Conservation (phyloP, 2,113 vertebrate species). For the Notothenia rossii region DNA sequence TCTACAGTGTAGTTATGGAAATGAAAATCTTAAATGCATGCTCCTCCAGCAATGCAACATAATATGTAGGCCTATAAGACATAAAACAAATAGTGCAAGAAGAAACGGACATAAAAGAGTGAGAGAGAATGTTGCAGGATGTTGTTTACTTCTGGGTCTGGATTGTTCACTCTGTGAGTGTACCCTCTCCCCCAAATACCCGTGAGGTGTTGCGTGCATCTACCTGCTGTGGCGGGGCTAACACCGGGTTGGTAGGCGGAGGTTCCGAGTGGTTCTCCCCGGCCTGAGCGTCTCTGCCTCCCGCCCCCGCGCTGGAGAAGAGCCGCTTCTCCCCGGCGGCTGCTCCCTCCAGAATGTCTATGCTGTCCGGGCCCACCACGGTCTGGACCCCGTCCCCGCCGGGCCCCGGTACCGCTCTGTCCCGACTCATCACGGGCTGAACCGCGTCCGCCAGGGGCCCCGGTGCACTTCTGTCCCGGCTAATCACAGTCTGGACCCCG, state of each 20-base stretch:
- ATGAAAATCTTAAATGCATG: too few relatives aligned
- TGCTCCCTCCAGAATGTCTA: conserved; percentile 76
- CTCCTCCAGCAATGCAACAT: too few relatives aligned
- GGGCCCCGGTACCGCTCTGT: conserved; percentile 76
- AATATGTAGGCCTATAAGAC: too few relatives aligned
- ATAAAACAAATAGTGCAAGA: too few relatives aligned
- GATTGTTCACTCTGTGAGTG: too few relatives aligned
- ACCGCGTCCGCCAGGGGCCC: conserved; percentile 61
- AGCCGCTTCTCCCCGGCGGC: conserved; percentile 82
- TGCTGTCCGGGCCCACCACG: conserved; percentile 81
- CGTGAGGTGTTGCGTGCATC: not conserved
- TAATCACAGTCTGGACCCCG: conserved; percentile 81
- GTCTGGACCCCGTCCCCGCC: conserved; percentile 74
- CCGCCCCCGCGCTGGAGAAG: conserved; percentile 79
- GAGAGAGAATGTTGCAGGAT: too few relatives aligned
- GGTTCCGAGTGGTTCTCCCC: conserved; percentile 85
- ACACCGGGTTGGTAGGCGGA: conserved; percentile 72
- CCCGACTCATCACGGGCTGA: conserved; percentile 86
- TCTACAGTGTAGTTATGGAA: too few relatives aligned
- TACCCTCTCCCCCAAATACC: not conserved
- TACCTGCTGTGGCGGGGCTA: conserved; percentile 74
- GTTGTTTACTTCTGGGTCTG: too few relatives aligned
- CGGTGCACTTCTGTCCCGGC: conserved; percentile 83
- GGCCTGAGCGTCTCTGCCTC: conserved; percentile 83
- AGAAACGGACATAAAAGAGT: too few relatives aligned